A percentile compares a stretch with the other conserved stretches of the same genome.
phyloP scores from a whole-genome alignment of 2,888 invertebrate genomes.

The Pandemis cinnamomeana region DNA sequence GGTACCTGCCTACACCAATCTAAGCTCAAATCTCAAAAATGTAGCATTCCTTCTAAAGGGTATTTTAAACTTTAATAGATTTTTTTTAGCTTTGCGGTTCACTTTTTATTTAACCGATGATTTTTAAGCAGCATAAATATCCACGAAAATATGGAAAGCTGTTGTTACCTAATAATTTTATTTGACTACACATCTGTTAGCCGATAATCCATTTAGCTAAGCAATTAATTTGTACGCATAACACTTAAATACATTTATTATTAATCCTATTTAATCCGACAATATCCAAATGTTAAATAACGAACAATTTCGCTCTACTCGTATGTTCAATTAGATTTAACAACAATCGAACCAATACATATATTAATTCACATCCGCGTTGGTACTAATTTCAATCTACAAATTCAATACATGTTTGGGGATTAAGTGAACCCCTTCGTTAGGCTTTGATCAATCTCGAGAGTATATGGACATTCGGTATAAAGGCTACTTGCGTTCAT shows the following conservation, averaged over 20 bases:
- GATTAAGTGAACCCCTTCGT: slow-evolving; percentile 39
- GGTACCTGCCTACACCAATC: slow-evolving; percentile 31
- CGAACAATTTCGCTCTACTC: slow-evolving; percentile 5
- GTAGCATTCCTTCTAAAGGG: not conserved
- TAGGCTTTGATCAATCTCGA: slow-evolving; percentile 34
- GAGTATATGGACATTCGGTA: slow-evolving; percentile 35
- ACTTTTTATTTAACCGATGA: not conserved
- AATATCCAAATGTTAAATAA: slow-evolving; percentile 39
- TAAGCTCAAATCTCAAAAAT: slow-evolving; percentile 35
- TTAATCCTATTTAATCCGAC: slow-evolving; percentile 39
- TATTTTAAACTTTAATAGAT: too few relatives aligned
- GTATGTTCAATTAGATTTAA: slow-evolving; percentile 40
- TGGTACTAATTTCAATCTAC: slow-evolving; percentile 56
- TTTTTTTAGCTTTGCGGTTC: not conserved
- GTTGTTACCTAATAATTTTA: slow-evolving; percentile 8
- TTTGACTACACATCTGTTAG: not conserved
- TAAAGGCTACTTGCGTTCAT: slow-evolving; percentile 10
- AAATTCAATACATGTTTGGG: slow-evolving; percentile 48
- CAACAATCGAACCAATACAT: slow-evolving; percentile 43
- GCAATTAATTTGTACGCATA: slow-evolving; percentile 32
- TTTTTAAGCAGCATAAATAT: not conserved
- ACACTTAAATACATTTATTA: slow-evolving; percentile 34
- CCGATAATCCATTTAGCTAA: slow-evolving; percentile 31
- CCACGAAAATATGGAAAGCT: not conserved
- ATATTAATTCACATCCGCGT: slow-evolving; percentile 43